Evolutionary conservation across 2,888 invertebrate genomes (phyloP).

Genomic region (Chymomyza amoena): DNA sequence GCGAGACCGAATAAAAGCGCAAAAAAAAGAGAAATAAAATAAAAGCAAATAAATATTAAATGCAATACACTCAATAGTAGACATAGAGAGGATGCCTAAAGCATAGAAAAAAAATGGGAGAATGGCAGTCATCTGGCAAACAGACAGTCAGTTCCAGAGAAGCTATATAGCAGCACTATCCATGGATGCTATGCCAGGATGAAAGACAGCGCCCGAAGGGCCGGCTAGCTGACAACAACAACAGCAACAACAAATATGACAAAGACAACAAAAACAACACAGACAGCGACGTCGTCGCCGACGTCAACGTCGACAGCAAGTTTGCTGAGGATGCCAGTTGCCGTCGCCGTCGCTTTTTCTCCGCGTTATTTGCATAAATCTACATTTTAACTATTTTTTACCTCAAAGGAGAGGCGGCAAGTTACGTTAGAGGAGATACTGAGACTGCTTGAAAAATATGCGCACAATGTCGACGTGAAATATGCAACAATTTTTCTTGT

Average conservation of each 20-base stretch:
- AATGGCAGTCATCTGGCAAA: slow-evolving; percentile 22
- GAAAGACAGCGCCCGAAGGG: slow-evolving; percentile 4
- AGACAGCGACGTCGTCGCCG: not conserved
- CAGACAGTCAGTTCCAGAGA: slow-evolving; percentile 21
- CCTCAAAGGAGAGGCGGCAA: slow-evolving; percentile 11
- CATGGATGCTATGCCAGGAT: not conserved
- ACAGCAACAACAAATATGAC: not conserved
- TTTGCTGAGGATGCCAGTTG: slow-evolving; percentile 43
- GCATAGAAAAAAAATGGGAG: not conserved
- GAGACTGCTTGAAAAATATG: slow-evolving; percentile 43
- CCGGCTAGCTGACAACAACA: slow-evolving; percentile 43
- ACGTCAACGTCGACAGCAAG: slow-evolving; percentile 10
- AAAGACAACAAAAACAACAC: not conserved
- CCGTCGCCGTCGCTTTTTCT: slow-evolving; percentile 23
- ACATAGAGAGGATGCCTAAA: not conserved
- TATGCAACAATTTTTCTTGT: slow-evolving; percentile 41
- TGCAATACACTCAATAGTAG: slow-evolving; percentile 67
- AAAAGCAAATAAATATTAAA: slow-evolving; percentile 72
- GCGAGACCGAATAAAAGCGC: slow-evolving; percentile 18
- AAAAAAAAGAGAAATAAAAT: slow-evolving; percentile 35
- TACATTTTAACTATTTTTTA: slow-evolving; percentile 60
- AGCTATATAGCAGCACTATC: not conserved
- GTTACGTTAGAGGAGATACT: not conserved
- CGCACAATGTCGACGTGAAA: slow-evolving; percentile 37
- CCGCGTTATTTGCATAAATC: slow-evolving; percentile 63